Evolutionary conservation across 2,797 vertebrate species (phyloP).

Genomic region (Pseudochirops corinnae): DNA sequence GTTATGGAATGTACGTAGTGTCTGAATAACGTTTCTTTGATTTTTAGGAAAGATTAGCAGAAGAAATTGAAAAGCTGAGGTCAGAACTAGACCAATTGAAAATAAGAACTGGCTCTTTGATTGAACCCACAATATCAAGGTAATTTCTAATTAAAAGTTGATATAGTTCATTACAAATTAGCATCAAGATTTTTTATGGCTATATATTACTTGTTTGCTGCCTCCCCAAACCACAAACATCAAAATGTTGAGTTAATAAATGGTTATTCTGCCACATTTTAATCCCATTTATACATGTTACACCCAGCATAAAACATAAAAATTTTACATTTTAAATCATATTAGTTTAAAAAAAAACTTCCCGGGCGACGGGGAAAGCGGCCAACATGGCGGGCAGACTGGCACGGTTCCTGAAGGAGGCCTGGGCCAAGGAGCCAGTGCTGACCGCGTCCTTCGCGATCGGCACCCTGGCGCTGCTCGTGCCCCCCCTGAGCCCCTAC

Average conservation of each 20-base stretch:
- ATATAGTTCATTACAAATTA: slow-evolving; percentile 26
- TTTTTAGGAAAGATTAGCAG: slow-evolving; percentile 93
- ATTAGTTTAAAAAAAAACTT: background rate
- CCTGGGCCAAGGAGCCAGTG: no score
- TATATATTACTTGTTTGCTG: background rate
- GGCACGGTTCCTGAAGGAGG: no score
- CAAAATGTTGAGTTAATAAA: background rate
- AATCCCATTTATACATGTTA: background rate
- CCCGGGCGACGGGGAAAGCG: no score
- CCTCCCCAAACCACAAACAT: background rate
- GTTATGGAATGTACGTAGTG: slow-evolving; percentile 17
- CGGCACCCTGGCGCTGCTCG: no score
- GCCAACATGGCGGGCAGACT: no score
- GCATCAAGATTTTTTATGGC: background rate
- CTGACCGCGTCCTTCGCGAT: no score
- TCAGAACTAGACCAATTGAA: slow-evolving; percentile 95
- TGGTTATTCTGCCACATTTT: background rate
- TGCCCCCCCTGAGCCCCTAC: no score
- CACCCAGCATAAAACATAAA: background rate
- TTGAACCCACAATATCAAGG: slow-evolving; percentile 96
- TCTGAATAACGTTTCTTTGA: slow-evolving; percentile 58
- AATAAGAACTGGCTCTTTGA: slow-evolving; percentile 94
- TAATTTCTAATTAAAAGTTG: slow-evolving; percentile 75
- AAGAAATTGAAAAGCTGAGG: slow-evolving; percentile 97
- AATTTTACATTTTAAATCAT: background rate